Percentiles rank a stretch among this genome's conserved stretches.
Evolutionary conservation across 2,888 invertebrate genomes (phyloP).

Genomic region (Plusia festucae): DNA sequence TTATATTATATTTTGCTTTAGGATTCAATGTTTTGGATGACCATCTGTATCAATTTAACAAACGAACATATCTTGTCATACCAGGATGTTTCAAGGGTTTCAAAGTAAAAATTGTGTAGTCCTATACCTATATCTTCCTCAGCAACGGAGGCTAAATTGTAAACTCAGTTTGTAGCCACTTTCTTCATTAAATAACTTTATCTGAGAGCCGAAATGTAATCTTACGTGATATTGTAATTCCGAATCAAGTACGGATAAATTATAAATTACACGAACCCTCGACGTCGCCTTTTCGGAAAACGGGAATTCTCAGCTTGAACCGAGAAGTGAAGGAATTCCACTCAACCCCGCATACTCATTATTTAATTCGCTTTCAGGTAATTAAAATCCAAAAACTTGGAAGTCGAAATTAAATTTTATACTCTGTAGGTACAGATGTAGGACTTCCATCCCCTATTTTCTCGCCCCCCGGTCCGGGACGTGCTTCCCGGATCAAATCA

Average conservation of each 20-base stretch:
- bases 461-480: conserved; percentile 67
- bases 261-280: conserved; percentile 58
- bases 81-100: too few relatives aligned
- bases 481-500: conserved; percentile 85
- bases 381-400: conserved; percentile 89
- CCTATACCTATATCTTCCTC: too few relatives aligned
- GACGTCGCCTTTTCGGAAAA: conserved; percentile 37
- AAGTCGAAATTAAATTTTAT: conserved; percentile 87
- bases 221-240: conserved; percentile 57
- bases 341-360: conserved; percentile 70
- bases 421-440: conserved; percentile 59
- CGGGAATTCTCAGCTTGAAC: conserved; percentile 52
- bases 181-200: conserved; percentile 30
- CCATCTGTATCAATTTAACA: background rate
- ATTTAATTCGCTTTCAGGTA: conserved; percentile 88
- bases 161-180: background rate
- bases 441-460: conserved; percentile 52
- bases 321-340: conserved; percentile 60
- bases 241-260: conserved; percentile 64
- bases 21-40: background rate
- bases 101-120: too few relatives aligned
- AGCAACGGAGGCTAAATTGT: background rate
- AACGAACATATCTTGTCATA: too few relatives aligned
- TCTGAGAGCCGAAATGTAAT: conserved; percentile 47
- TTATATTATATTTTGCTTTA: conserved; percentile 9